Base-by-base conservation (phyloP, 2,113 vertebrate species). In the Rostratula benghalensis region DNA sequence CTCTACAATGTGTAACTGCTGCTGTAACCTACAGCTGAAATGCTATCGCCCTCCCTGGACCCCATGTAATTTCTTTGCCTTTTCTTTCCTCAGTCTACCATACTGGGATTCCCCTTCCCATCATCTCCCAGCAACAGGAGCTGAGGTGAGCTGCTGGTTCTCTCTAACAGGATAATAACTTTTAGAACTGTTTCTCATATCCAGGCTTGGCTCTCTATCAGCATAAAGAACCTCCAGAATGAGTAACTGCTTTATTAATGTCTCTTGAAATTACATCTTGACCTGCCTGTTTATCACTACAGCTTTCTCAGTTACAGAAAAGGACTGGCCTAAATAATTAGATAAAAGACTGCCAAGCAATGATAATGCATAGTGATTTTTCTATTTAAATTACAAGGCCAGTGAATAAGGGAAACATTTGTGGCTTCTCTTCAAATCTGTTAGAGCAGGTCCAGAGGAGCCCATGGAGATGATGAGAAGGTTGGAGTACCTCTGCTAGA, bases 331-430 rank as follows among this genome's bases (percentile, higher is more conserved):
- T 89, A 83, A 83, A 69, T 80, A 92, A 89, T 87, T 80, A 94
- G 80, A 75, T 80, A 89, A 82, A 84, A 90, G 79, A 50, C 71
- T 94, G 83, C 13, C 54, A 91, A 81, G 73, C 31, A 75, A 37
- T 68, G 74, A 75, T 60, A 79, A 71, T 27, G 28, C 53, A 59
- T 13, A 91, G 75, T n/a, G 77, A 89, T 87, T 84, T 89, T 95
- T 75, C 73, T 75, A 24, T 61, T 94, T 89, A 83, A 94, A 83
- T 94, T 90, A 64, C 60, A 73, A 35, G 33, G 35, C 5, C 41
- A 74, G 37, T 77, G 71, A 94, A 64, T 50, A 88, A 91, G 46
- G 81, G 68, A 83, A 97, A 85, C 56, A 76, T 88, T 83, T 70
- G 46, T 70, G 37, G 30, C 25, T 41, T 90, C 88, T 93, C 46